Base-by-base conservation (phyloP, 2,888 invertebrate species). In the Cylindroiulus punctatus region DNA sequence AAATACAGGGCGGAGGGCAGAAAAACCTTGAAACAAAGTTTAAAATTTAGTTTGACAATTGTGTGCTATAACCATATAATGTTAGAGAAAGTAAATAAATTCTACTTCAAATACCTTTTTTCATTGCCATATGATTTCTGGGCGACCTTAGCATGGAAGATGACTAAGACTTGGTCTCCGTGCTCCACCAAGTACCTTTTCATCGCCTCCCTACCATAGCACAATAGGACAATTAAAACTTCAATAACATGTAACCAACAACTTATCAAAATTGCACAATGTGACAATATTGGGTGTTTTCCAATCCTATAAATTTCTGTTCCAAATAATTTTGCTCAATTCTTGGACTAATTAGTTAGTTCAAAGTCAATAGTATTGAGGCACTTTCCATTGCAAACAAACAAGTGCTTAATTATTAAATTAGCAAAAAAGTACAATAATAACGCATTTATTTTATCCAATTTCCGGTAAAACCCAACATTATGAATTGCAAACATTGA, bases 101-200 rank as follows among this genome's bases (percentile, higher is more conserved):
- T 22, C 65, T 65, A 1, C 65, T 5, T 26, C 47, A 81, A 40
- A 14, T 40, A 93, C 92, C 99, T 93, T 91, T 99, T 99, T 91
- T 99, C 99, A 91, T 99, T 99, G 88, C 99, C 99, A 91, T 99
- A 99, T 0, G 98, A 99, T 91, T 99, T 99, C 92, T 99, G 99
- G 47, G 99, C 99, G 84, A 99, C 99, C 93, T 99, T 99, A 84
- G 99, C 99, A 92, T 99, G 99, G 87, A 99, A 93, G 89, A 99
- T 98, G 85, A 98, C 97, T 87, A 99, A 95, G 32, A 97, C 95
- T 96, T 98, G 97, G 91, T 98, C 98, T 89, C 96, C 96, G 89
- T 97, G 94, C 90, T 98, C 98, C 87, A 97, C 94, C 89, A 99
- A 93, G 91, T 99, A 99, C 87, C 97, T 94, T 91, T 97, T 96